Evolutionary conservation across 2,113 vertebrate species (phyloP), one percentile per base, ranked within the genome.

Genomic region (Grammomys dolichurus): DNA sequence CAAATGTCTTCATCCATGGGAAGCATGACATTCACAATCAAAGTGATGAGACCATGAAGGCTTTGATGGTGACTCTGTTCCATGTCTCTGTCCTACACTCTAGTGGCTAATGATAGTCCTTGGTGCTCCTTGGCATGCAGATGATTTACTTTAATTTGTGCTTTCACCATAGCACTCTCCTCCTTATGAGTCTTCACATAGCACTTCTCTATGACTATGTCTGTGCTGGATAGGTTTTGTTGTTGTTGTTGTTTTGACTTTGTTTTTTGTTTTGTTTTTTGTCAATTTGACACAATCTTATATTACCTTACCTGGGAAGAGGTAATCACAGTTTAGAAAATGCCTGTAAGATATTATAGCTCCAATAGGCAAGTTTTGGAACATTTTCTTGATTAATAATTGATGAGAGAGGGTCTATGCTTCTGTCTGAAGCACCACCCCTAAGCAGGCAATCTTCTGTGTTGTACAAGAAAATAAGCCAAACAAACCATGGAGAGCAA

Each of bases 41-140:
- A 60, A 26, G 28, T 31, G 19, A 8, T 4, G 0, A 9, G 24
- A 40, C 51, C 73, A 89, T 31, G 31, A 48, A 91, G 24, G 31
- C 33, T 60, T 67, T 40, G 0, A 3, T 33, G 31, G 31, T 43
- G 1, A 24, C 58, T 9, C 24, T n/a, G 13, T 4, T 9, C 51
- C 33, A 4, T 63, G 5, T 20, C 12, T 46, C 10, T 58, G 11
- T n/a, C 40, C 26, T 76, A 26, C 7, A 31, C 33, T 48, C 69
- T 28, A 16, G 16, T 5, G 16, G 28, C 24, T 11, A 1, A 40
- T 14, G n/a, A 54, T 19, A n/a, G 9, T 2, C 12, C 4, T 2
- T 73, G 54, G 31, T 33, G 0, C 40, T 19, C 54, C 58, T 54
- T 63, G 33, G 17, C n/a, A 88, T 69, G 26, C 1, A 24, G 33